Conservation (phyloP, 2,113 vertebrate species). For the Aegotheles bennettii region DNA sequence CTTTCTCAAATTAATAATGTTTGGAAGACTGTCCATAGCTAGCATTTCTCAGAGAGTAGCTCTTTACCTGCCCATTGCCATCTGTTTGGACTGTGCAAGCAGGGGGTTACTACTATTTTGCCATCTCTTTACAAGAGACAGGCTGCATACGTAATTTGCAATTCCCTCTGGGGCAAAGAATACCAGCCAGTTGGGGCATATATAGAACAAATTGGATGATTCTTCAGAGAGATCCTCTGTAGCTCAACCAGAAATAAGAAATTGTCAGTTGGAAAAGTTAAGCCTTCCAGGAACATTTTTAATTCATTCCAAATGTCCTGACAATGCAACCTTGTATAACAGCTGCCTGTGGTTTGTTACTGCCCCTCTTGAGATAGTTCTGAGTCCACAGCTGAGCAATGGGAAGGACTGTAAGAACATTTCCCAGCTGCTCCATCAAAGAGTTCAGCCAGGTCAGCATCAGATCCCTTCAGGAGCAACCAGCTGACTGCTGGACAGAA, state of each 20-base stretch:
- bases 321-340: not conserved
- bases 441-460: not conserved
- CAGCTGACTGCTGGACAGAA: not conserved
- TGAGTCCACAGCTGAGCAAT: not conserved
- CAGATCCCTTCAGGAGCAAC: not conserved
- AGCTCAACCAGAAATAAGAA: slow-evolving; percentile 31
- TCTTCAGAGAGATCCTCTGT: slow-evolving; percentile 4
- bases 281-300: slow-evolving; percentile 12
- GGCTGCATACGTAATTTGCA: not conserved
- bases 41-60: not conserved
- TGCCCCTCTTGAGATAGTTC: not conserved
- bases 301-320: not conserved
- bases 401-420: not conserved
- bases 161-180: not conserved
- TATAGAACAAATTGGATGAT: not conserved
- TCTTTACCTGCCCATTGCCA: slow-evolving; percentile 2
- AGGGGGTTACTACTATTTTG: not conserved
- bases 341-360: slow-evolving; percentile 7
- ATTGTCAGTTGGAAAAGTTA: not conserved
- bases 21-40: not conserved
- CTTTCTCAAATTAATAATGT: slow-evolving; percentile 39
- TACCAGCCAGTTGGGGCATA: not conserved
- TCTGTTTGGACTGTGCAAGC: slow-evolving; percentile 4
- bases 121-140: not conserved
- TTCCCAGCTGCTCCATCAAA: slow-evolving; percentile 38